Base-by-base conservation (phyloP, 2,113 vertebrate species). In the Pyrgilauda ruficollis region DNA sequence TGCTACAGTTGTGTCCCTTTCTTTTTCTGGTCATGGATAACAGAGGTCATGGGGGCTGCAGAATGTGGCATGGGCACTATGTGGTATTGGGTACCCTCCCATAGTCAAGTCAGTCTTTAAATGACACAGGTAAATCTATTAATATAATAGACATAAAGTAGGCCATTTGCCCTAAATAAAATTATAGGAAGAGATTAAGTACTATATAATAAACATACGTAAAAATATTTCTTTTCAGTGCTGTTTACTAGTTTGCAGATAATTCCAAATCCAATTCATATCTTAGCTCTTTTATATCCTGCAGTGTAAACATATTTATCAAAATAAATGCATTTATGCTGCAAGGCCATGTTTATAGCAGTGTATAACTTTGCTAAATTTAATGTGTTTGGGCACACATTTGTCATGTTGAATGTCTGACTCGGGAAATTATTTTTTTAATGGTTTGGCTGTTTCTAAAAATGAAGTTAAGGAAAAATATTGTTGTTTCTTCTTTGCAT, bases 291-390 rank as follows among this genome's bases (percentile, higher is more conserved):
- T 96, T 93, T 93, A 86, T 89, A 92, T 92, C 64, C 52, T 78
- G 64, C 89, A 84, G 52, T 88, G 47, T 90, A 96, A 96, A 93
- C 76, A 94, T 84, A 89, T 94, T 90, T 93, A 92, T 96, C 86
- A 97, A 93, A 95, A 94, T 84, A 86, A 92, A 92, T 85, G 72
- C 55, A 80, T 88, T 95, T 92, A 81, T 72, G 86, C 93, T 84
- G 52, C 73, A 95, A 93, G 73, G 76, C 76, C 50, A 72, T 80
- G 59, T 95, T 95, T 95, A 74, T 90, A 81, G 85, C 30, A 30
- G 47, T 79, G 52, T 70, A 52, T 90, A 94, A 70, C 72, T 95
- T 91, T 22, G 52, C 80, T 90, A 87, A 88, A 96, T 94, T 93
- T 93, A 69, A 91, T 90, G 46, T 63, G 52, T 89, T 95, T 78